Percentiles rank a stretch among this genome's conserved stretches.
Evolutionary conservation across 2,888 invertebrate species (phyloP).

Genomic region (Tigriopus californicus): DNA sequence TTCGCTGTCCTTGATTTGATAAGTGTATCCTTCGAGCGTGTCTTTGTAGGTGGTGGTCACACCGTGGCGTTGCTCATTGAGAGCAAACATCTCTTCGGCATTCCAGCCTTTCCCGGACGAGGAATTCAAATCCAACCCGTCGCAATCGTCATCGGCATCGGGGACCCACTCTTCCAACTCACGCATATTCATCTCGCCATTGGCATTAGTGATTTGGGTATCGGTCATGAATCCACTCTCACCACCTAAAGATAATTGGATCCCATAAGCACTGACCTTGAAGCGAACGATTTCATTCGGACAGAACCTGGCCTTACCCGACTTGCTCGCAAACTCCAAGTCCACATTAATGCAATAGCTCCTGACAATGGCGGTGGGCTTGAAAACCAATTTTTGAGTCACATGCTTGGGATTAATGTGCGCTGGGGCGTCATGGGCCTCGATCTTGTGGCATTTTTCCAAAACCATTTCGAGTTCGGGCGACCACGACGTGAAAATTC

Average conservation of each 20-base stretch:
- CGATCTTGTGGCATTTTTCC: constrained; percentile 51
- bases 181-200: not conserved
- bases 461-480: constrained; percentile 64
- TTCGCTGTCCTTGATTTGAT: constrained; percentile 39
- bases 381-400: constrained; percentile 62
- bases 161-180: constrained; percentile 1
- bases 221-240: not conserved
- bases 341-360: constrained; percentile 67
- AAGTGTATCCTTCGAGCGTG: constrained; percentile 74
- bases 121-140: not conserved
- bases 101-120: constrained; percentile 65
- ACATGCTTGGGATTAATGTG: constrained; percentile 45
- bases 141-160: not conserved
- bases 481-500: too few species aligned
- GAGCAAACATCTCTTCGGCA: constrained; percentile 85
- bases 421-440: constrained; percentile 33
- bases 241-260: not conserved
- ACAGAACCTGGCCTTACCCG: constrained; percentile 28
- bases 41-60: constrained; percentile 83
- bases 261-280: too few species aligned
- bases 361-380: constrained; percentile 59
- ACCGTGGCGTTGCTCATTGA: constrained; percentile 76
- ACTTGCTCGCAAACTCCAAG: constrained; percentile 68
- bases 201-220: not conserved
- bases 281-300: too few species aligned